Evolutionary conservation across 2,113 vertebrate species (phyloP).

Genomic region (Siniperca chuatsi): DNA sequence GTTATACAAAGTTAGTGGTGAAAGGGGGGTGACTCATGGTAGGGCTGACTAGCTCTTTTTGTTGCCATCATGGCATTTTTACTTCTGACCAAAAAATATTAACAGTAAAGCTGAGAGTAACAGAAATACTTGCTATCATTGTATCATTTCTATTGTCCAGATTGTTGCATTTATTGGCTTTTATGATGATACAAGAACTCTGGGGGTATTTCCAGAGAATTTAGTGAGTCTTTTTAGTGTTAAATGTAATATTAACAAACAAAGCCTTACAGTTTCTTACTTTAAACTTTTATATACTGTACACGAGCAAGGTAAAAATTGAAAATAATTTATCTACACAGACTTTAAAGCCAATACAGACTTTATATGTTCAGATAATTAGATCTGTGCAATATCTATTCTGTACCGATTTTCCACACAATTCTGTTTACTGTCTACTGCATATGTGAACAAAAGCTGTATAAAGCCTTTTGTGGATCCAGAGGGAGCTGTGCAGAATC

Average conservation of each 20-base stretch:
- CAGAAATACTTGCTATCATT: not conserved
- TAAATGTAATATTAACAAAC: not conserved
- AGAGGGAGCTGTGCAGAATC: too few species aligned
- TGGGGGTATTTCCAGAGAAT: not conserved
- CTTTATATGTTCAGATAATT: not conserved
- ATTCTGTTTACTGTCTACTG: too few species aligned
- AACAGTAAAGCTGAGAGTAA: not conserved
- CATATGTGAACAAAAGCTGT: too few species aligned
- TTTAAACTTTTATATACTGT: not conserved
- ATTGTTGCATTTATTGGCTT: not conserved
- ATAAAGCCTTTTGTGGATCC: too few species aligned
- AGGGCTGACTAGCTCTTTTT: not conserved
- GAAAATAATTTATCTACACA: not conserved
- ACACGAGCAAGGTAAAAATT: not conserved
- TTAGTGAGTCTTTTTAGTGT: too few species aligned
- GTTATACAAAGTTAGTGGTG: not conserved
- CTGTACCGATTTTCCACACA: not conserved
- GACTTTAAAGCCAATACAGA: not conserved
- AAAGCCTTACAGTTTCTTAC: not conserved
- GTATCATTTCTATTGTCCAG: not conserved
- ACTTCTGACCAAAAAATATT: not conserved
- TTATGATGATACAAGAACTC: not conserved
- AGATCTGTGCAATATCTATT: not conserved
- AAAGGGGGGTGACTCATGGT: not conserved
- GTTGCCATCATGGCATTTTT: not conserved